Percentiles rank a stretch among this genome's conserved stretches.
phyloP scores from a whole-genome alignment of 2,888 invertebrate genomes.

The Rhingia rostrata region DNA sequence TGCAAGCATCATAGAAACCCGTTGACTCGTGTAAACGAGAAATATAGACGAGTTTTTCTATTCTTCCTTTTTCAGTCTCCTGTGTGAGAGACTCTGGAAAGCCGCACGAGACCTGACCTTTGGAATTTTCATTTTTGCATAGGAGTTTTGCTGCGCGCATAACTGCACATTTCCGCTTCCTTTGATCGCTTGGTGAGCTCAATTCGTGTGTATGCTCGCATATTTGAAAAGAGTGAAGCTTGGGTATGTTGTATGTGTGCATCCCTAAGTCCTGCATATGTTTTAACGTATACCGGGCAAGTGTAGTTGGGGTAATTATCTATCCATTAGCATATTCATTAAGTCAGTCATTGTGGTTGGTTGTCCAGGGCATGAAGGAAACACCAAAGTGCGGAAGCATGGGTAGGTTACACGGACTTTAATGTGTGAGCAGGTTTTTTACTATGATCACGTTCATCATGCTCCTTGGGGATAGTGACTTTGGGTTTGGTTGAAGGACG shows the following conservation, averaged over 20 bases:
- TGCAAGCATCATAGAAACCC: conserved; percentile 53
- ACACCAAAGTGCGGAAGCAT: conserved; percentile 14
- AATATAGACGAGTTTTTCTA: conserved; percentile 44
- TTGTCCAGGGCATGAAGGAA: conserved; percentile 22
- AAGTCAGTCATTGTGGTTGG: conserved; percentile 55
- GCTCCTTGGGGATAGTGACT: background rate
- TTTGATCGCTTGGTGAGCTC: conserved; percentile 60
- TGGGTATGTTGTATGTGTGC: conserved; percentile 25
- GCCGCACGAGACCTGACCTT: conserved; percentile 9
- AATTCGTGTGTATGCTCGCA: conserved; percentile 48
- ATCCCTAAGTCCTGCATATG: conserved; percentile 20
- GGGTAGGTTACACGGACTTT: conserved; percentile 2
- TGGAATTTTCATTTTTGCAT: conserved; percentile 27
- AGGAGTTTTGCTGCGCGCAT: conserved; percentile 4
- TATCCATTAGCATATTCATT: conserved; percentile 70
- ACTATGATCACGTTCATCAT: background rate
- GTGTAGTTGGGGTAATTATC: conserved; percentile 51
- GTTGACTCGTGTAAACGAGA: conserved; percentile 63
- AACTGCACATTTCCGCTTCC: conserved; percentile 60
- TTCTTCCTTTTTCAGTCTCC: conserved; percentile 4
- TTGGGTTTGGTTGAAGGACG: conserved; percentile 3
- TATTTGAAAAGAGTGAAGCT: conserved; percentile 4
- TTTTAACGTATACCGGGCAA: background rate
- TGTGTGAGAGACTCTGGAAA: background rate
- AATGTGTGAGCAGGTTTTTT: conserved; percentile 9